Evolutionary conservation across 2,113 vertebrate genomes (phyloP).

Genomic region (Nymphicus hollandicus): DNA sequence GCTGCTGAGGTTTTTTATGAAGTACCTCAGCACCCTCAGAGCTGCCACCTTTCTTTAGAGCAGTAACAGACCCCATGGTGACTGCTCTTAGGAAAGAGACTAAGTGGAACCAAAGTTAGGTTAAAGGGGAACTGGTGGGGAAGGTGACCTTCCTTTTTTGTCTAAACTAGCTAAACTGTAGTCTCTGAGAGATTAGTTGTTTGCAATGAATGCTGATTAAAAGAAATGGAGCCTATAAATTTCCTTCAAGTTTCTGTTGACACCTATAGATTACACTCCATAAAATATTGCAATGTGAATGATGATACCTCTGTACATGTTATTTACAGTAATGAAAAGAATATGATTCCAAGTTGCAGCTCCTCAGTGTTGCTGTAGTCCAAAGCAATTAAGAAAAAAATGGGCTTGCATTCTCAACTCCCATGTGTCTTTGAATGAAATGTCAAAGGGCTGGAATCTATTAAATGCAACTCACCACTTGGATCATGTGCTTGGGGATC

Average conservation of each 20-base stretch:
- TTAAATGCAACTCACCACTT: neutral
- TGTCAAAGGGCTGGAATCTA: neutral
- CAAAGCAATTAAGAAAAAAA: neutral
- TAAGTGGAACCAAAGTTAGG: neutral
- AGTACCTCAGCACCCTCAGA: neutral
- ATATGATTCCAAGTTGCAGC: neutral
- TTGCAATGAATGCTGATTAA: neutral
- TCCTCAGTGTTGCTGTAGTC: neutral
- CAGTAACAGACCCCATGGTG: neutral
- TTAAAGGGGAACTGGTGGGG: neutral
- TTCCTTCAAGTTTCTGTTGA: neutral
- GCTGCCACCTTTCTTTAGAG: neutral
- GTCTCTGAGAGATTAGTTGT: neutral
- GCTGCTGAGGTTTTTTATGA: neutral
- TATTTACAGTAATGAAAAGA: neutral
- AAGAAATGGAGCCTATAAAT: neutral
- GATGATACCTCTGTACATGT: neutral
- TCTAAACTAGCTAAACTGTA: neutral
- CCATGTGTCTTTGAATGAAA: neutral
- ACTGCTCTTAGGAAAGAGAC: neutral
- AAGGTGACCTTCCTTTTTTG: neutral
- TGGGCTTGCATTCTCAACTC: neutral
- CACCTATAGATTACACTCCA: neutral
- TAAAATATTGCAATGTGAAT: neutral
- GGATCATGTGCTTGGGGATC: neutral